A percentile compares a stretch with the other conserved stretches of the same genome.
These are phyloP conservation scores for Uropsilus gracilis DNA, from an alignment of 2,113 vertebrate genomes.

Conservation along the genomic window DNA sequence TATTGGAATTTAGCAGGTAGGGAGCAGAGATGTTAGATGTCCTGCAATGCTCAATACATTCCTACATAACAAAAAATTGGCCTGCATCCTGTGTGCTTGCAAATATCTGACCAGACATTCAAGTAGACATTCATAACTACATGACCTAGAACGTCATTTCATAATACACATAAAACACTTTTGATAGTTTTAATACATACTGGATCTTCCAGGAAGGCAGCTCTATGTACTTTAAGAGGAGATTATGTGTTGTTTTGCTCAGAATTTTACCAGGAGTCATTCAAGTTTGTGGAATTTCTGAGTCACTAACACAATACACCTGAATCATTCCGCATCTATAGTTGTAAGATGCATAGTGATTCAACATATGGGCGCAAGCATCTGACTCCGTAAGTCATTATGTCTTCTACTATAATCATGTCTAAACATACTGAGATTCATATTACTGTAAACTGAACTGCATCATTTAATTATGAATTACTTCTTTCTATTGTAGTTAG, in stretches of 20 bases:
- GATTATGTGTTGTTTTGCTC: constrained; percentile 27
- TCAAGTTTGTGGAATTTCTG: constrained; percentile 19
- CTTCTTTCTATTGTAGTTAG: constrained; percentile 3
- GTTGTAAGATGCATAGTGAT: constrained; percentile 23
- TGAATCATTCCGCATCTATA: constrained; percentile 26
- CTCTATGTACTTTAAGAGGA: background rate
- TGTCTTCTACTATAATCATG: background rate
- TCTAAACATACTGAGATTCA: background rate
- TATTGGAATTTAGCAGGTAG: background rate
- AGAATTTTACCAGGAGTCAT: constrained; percentile 24
- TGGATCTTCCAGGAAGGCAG: background rate
- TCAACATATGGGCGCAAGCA: background rate
- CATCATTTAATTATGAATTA: background rate
- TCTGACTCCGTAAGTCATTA: constrained; percentile 10
- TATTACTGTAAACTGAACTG: background rate
- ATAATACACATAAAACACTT: background rate
- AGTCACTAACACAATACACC: constrained; percentile 25
- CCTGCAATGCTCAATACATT: background rate
- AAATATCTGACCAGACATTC: background rate
- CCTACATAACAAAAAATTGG: background rate
- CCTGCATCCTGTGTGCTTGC: background rate
- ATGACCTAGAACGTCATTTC: constrained; percentile 14
- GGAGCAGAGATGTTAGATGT: background rate
- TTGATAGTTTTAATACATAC: background rate
- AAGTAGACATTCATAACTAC: background rate